Evolutionary conservation across 2,113 vertebrate species (phyloP).

Genomic region (Morone chrysops): DNA sequence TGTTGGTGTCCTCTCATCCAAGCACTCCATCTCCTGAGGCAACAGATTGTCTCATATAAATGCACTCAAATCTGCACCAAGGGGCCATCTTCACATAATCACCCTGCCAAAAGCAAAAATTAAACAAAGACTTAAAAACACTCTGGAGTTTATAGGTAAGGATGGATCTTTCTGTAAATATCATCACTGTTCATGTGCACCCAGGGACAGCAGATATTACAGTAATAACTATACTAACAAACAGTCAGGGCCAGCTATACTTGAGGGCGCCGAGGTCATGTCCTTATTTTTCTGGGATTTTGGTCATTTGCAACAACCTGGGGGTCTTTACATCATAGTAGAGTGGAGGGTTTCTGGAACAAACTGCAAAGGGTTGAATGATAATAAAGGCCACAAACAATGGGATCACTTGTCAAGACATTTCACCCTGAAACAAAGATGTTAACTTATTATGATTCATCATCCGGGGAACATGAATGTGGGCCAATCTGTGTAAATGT

Average conservation of each 20-base stretch:
- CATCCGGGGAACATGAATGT: not conserved
- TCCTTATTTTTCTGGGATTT: no score
- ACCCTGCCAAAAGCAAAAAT: slow-evolving; percentile 14
- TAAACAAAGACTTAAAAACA: not conserved
- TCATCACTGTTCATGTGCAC: not conserved
- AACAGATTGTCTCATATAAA: slow-evolving; percentile 39
- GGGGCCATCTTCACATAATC: slow-evolving; percentile 39
- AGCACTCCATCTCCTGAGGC: slow-evolving; percentile 53
- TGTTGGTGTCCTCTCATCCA: slow-evolving; percentile 62
- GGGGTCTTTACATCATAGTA: no score
- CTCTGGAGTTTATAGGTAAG: slow-evolving; percentile 16
- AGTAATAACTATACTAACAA: not conserved
- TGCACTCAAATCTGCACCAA: slow-evolving; percentile 34
- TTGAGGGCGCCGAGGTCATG: no score
- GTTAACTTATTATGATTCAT: not conserved
- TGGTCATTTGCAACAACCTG: no score
- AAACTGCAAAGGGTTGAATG: not conserved
- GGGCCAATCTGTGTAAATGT: not conserved
- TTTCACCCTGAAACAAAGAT: not conserved
- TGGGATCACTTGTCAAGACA: not conserved
- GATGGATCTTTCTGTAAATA: slow-evolving; percentile 39
- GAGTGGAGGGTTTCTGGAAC: not conserved
- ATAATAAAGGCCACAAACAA: not conserved
- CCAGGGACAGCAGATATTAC: not conserved
- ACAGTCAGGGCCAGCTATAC: no score